Conservation (phyloP, 2,888 invertebrate species). For the Xanthorhoe designata region DNA sequence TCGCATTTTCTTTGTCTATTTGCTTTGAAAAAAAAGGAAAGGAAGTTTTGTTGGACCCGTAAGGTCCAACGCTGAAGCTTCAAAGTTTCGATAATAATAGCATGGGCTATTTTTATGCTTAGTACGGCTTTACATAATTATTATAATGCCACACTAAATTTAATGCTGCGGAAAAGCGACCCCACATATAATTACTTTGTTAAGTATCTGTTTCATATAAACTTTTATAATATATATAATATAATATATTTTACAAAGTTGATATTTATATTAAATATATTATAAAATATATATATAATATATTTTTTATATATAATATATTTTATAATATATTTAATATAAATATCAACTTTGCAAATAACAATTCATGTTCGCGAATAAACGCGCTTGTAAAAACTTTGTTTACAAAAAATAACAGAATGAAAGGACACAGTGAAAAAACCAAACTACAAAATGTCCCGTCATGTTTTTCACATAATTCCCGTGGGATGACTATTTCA, state of each 20-base stretch:
- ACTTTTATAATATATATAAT: slow-evolving; percentile 7
- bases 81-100: too few species aligned
- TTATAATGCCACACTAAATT: not conserved
- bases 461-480: slow-evolving; percentile 56
- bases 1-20: too few species aligned
- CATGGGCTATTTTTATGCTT: too few species aligned
- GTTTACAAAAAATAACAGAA: slow-evolving; percentile 35
- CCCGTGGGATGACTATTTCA: slow-evolving; percentile 56
- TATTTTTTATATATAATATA: too few species aligned
- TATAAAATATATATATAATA: too few species aligned
- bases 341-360: slow-evolving; percentile 8
- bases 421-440: slow-evolving; percentile 38
- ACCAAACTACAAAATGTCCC: slow-evolving; percentile 39
- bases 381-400: slow-evolving; percentile 24
- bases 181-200: not conserved
- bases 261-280: too few species aligned
- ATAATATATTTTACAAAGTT: too few species aligned
- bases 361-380: slow-evolving; percentile 11
- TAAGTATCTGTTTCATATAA: not conserved
- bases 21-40: too few species aligned
- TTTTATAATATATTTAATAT: too few species aligned
- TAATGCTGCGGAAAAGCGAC: not conserved
- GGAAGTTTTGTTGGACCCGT: too few species aligned
- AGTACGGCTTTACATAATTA: too few species aligned
- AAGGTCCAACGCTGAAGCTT: too few species aligned